phyloP scores from a whole-genome alignment of 2,888 invertebrate genomes.

The Polia nebulosa region DNA sequence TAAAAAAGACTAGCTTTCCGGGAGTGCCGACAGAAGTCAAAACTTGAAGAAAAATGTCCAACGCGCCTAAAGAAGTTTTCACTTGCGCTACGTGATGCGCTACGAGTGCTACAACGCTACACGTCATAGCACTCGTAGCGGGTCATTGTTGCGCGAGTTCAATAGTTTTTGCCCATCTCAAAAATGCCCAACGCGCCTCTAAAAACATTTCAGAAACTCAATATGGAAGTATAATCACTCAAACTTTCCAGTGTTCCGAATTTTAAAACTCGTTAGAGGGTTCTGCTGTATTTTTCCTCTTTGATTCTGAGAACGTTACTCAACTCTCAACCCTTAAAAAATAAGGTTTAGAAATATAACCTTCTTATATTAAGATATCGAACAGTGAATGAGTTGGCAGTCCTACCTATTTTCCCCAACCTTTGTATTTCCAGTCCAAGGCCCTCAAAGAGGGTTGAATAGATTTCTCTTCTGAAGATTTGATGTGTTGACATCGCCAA shows the following conservation, averaged over 20 bases:
- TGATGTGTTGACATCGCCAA: constrained; percentile 62
- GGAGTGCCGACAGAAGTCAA: too few species aligned
- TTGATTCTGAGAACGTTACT: constrained; percentile 2
- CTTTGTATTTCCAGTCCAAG: constrained; percentile 57
- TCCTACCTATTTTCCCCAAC: constrained; percentile 31
- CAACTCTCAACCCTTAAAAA: constrained; percentile 21
- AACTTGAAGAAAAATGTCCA: too few species aligned
- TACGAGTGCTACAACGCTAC: too few species aligned
- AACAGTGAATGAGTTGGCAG: constrained; percentile 43
- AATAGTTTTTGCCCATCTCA: too few species aligned
- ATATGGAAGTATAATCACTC: constrained; percentile 34
- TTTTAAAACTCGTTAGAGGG: constrained; percentile 38
- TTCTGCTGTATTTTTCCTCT: constrained; percentile 35
- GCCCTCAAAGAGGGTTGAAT: constrained; percentile 49
- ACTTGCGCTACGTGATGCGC: too few species aligned
- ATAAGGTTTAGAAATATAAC: constrained; percentile 30
- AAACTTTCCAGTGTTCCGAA: constrained; percentile 37
- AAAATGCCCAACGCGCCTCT: too few species aligned
- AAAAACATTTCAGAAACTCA: constrained; percentile 10
- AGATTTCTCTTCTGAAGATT: constrained; percentile 38
- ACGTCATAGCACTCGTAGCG: too few species aligned
- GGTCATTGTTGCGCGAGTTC: too few species aligned
- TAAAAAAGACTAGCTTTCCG: too few species aligned
- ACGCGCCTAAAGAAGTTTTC: too few species aligned
- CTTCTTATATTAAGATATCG: constrained; percentile 41